Conservation (phyloP, 2,888 invertebrate species). For the Agrypnus murinus region DNA sequence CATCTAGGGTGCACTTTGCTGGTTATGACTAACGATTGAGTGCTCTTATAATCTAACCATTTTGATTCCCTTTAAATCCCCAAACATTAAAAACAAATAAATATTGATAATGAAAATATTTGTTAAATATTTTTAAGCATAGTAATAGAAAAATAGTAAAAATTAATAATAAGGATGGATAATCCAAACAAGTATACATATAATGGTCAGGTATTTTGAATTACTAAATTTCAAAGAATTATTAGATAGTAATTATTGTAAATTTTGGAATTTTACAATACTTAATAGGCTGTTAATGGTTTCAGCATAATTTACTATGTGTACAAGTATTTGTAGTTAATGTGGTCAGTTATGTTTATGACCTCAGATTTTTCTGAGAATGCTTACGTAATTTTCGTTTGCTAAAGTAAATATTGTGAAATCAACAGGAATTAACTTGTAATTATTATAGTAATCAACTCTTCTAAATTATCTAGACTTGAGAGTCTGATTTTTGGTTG, state of each 20-base stretch:
- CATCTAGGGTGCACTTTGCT: constrained; percentile 48
- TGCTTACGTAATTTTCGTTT: constrained; percentile 9
- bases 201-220: no score
- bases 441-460: no score
- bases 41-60: constrained; percentile 43
- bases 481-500: no score
- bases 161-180: no score
- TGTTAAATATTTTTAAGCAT: not conserved
- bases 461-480: no score
- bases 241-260: not conserved
- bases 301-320: constrained; percentile 1
- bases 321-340: constrained; percentile 10
- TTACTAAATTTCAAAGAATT: not conserved
- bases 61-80: constrained; percentile 30
- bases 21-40: constrained; percentile 53
- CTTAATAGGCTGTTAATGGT: no score
- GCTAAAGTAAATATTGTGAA: no score
- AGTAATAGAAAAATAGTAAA: not conserved
- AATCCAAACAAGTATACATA: no score
- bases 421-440: no score
- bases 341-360: constrained; percentile 10
- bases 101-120: constrained; percentile 23
- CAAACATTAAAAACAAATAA: constrained; percentile 19
- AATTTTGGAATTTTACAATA: not conserved
- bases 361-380: constrained; percentile 5